Base-by-base conservation (phyloP, 2,113 vertebrate genomes). In the Ivindomyrus marchei region DNA sequence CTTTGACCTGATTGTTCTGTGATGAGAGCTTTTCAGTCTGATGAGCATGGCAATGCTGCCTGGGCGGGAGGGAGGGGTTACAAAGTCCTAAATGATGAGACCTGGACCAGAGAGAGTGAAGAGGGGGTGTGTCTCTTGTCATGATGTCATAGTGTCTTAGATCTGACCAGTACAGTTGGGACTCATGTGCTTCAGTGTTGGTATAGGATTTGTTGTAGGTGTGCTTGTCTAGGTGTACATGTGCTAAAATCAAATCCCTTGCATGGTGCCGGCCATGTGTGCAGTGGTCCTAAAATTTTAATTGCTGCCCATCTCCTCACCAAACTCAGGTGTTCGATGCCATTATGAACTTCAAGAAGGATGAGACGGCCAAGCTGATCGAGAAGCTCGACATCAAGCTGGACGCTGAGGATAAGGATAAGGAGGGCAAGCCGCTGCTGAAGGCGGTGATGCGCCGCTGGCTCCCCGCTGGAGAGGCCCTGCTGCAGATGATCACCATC, bases 401-500 rank as follows among this genome's bases (percentile, higher is more conserved):
- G 93, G 98, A 98, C 90, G 89, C 88, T 0, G 98, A 99, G 2
- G 98, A 99, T 89, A 98, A 97, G 89, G 96, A 98, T 10, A 99
- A 99, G 86, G 97, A 99, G 90, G 98, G 98, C 74, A 99, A 99
- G 87, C 98, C 96, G 0, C 95, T 99, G 90, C 95, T 99, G 90
- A 99, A 99, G 96, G 97, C 98, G 0, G 98, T 99, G 92, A 99
- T 99, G 98, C 96, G 97, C 62, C 97, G 97, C 93, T 99, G 98
- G 98, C 95, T 99, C 87, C 98, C 98, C 0, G 98, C 98, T 0
- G 98, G 98, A 89, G 98, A 99, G 0, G 98, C 98, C 0, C 94
- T 99, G 88, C 95, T 99, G 21, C 98, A 99, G 92, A 99, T 99
- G 98, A 99, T 99, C 93, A 97, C 98, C 91, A 99, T 99, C 93